Base-by-base conservation (phyloP, 30 jellyfish, hydroid and myxozoan genomes). In the Aurelia sp. region DNA sequence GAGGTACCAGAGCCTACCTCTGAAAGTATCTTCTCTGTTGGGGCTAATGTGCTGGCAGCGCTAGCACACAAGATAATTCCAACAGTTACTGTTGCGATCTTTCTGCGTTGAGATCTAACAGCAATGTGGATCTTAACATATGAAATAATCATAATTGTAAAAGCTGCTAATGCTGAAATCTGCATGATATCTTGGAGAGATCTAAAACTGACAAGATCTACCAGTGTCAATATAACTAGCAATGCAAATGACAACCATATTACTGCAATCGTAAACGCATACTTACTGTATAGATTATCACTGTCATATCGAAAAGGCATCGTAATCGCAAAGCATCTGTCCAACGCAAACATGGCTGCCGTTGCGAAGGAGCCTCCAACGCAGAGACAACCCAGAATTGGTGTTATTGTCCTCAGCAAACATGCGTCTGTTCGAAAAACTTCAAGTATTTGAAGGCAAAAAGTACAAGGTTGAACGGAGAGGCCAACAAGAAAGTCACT, bases 401-500 rank as follows among this genome's bases (percentile, higher is more conserved):
- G 48, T 18, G 61, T 65, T 4, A 51, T 78, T 7, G 3, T 44
- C 60, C 66, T 64, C 3, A 48, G 57, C 11, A 51, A 5, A 16
- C 89, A 78, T 60, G 79, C 64, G 15, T 44, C 79, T 19, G 19
- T 62, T 22, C 62, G 72, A 50, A 35, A 5, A 9, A 78, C 8
- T 4, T 62, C 68, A 15, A 9, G 53, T 22, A 44, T 40, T 33
- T 52, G 55, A 35, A 44, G 50, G 12, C 17, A 27, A 6, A 37
- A 27, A 5, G 58, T 63, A 12, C 64, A 22, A 7, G 89, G 89
- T 44, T 78, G 89, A 12, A 78, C 79, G 0, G 22, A 19, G 3
- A 63, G 57, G 40, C 89, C 89, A 78, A 78, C 89, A 55, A 78
- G 71, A 23, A 78, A 62, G 31, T 78, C 89, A 60, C 89, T 78